These are phyloP conservation scores for Amiota communis DNA, from an alignment of 2,888 invertebrate genomes.

Conservation along the genomic window DNA sequence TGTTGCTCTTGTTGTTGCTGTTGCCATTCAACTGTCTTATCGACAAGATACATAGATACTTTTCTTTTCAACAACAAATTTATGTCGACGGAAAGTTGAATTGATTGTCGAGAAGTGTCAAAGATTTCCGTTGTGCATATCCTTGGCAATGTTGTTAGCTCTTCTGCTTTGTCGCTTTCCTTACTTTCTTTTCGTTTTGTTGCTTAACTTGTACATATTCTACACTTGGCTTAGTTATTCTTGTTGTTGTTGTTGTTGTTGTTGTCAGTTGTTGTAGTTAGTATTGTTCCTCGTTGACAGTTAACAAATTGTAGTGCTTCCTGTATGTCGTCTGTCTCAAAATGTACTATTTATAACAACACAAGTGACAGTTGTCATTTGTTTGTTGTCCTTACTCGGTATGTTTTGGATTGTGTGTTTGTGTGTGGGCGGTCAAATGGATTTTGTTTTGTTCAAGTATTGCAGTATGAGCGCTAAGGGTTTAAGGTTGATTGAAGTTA, in stretches of 20 bases:
- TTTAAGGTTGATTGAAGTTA: slow-evolving; percentile 2
- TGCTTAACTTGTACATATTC: background rate
- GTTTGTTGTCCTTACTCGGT: slow-evolving; percentile 21
- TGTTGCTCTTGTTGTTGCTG: slow-evolving; percentile 1
- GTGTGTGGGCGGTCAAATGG: background rate
- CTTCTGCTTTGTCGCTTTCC: background rate
- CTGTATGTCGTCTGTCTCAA: slow-evolving; percentile 35
- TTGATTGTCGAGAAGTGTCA: slow-evolving; percentile 60
- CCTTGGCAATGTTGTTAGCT: slow-evolving; percentile 32
- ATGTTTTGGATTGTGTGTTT: background rate
- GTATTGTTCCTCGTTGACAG: slow-evolving; percentile 44
- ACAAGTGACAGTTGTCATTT: slow-evolving; percentile 35
- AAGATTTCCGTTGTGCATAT: slow-evolving; percentile 55
- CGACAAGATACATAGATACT: background rate
- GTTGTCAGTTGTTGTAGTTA: slow-evolving; percentile 15
- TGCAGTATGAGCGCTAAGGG: background rate
- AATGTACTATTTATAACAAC: slow-evolving; percentile 37
- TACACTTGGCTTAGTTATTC: background rate
- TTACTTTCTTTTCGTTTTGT: background rate
- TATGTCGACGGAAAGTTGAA: slow-evolving; percentile 45
- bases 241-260: slow-evolving; percentile 3
- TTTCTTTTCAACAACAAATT: slow-evolving; percentile 28
- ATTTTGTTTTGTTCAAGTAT: background rate
- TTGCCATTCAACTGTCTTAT: background rate
- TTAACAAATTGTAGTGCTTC: slow-evolving; percentile 49